phyloP scores from a whole-genome alignment of 2,888 invertebrate genomes.

The Cheilosia scutellata region DNA sequence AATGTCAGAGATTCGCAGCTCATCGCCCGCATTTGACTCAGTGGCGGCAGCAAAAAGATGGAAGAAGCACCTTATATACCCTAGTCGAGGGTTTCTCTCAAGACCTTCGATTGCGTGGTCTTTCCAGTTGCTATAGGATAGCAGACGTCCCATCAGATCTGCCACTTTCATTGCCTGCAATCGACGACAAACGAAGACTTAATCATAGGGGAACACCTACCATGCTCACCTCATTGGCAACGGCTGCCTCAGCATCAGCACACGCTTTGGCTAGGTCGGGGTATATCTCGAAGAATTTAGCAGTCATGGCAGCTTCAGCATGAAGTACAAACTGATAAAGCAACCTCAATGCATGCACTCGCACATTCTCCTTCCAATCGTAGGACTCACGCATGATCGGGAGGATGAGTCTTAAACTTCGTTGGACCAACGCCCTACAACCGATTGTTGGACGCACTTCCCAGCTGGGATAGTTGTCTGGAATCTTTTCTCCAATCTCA shows the following conservation, averaged over 20 bases:
- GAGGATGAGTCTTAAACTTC: conserved; percentile 85
- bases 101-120: conserved; percentile 81
- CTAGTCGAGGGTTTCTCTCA: conserved; percentile 80
- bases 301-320: conserved; percentile 82
- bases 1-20: conserved; percentile 78
- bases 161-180: conserved; percentile 81
- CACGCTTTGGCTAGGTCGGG: conserved; percentile 81
- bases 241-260: conserved; percentile 79
- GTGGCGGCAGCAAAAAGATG: conserved; percentile 80
- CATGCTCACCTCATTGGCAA: conserved; percentile 78
- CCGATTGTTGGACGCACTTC: conserved; percentile 93
- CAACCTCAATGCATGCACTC: conserved; percentile 82
- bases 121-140: conserved; percentile 82
- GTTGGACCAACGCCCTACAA: conserved; percentile 91
- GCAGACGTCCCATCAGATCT: conserved; percentile 82
- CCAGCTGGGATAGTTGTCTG: conserved; percentile 90
- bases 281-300: conserved; percentile 83
- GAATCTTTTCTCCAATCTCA: conserved; percentile 89
- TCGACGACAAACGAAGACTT: not conserved
- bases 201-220: not conserved
- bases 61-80: conserved; percentile 82
- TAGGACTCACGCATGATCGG: conserved; percentile 81
- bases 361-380: conserved; percentile 84
- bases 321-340: conserved; percentile 83
- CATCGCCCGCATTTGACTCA: conserved; percentile 77